phyloP scores from a whole-genome alignment of 2,888 invertebrate genomes.

The Netelia melanura region DNA sequence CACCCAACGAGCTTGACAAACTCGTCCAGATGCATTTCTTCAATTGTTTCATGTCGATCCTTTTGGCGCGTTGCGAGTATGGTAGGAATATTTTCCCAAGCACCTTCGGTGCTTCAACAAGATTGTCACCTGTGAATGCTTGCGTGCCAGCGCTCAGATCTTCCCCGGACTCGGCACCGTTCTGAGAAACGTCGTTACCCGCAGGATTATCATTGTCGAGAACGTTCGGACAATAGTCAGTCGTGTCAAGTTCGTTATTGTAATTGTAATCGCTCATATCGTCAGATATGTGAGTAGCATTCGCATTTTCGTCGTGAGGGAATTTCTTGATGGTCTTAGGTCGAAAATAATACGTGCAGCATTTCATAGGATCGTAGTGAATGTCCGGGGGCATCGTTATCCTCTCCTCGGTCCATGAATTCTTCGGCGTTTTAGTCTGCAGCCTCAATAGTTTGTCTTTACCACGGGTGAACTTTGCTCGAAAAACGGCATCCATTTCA shows the following conservation, averaged over 20 bases:
- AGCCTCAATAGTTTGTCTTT: conserved; percentile 51
- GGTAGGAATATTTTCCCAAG: conserved; percentile 90
- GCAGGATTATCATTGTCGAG: conserved; percentile 72
- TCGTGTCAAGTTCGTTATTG: conserved; percentile 86
- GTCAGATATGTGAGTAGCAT: conserved; percentile 71
- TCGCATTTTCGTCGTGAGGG: conserved; percentile 25
- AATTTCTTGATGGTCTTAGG: conserved; percentile 54
- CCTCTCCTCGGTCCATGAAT: conserved; percentile 75
- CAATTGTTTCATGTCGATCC: conserved; percentile 93
- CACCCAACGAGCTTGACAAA: conserved; percentile 83
- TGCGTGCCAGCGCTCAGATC: conserved; percentile 77
- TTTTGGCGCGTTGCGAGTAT: conserved; percentile 94
- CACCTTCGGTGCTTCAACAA: conserved; percentile 89
- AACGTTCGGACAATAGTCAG: conserved; percentile 85
- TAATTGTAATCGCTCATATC: conserved; percentile 86
- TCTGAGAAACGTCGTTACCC: conserved; percentile 73
- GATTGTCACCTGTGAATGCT: conserved; percentile 86
- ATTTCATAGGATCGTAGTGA: conserved; percentile 71
- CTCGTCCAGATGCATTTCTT: conserved; percentile 91
- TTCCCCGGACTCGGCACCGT: conserved; percentile 79
- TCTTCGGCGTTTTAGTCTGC: conserved; percentile 70
- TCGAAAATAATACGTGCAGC: conserved; percentile 69
- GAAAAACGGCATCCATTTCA: conserved; percentile 33
- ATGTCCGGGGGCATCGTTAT: conserved; percentile 73
- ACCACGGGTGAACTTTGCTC: conserved; percentile 22